Evolutionary conservation across 2,888 invertebrate species (phyloP).

Genomic region (Clanis bilineata): DNA sequence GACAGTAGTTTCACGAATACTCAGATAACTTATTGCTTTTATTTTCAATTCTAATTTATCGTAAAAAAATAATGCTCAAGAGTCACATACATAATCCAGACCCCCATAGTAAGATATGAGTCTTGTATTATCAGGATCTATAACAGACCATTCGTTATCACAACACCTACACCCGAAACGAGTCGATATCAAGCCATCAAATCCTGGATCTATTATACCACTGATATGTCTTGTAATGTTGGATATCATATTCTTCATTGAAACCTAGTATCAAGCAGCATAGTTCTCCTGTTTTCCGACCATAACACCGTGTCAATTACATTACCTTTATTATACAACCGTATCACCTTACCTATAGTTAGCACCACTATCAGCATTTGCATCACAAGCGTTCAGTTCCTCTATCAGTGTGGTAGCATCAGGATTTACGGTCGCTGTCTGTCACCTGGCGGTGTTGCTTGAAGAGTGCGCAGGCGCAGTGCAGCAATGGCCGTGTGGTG

Average conservation of each 20-base stretch:
- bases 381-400: conserved; percentile 7
- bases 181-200: too few relatives aligned
- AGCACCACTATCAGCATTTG: background rate
- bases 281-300: background rate
- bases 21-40: too few relatives aligned
- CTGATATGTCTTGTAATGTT: too few relatives aligned
- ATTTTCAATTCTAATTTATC: too few relatives aligned
- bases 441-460: conserved; percentile 42
- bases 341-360: background rate
- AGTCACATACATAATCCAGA: too few relatives aligned
- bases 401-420: conserved; percentile 12
- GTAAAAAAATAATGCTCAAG: too few relatives aligned
- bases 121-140: too few relatives aligned
- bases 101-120: too few relatives aligned
- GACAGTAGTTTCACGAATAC: background rate
- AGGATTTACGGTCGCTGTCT: conserved; percentile 20
- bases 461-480: conserved; percentile 55
- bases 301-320: conserved; percentile 1
- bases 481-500: conserved; percentile 80
- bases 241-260: background rate
- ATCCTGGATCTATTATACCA: too few relatives aligned
- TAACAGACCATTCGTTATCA: too few relatives aligned
- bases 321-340: background rate
- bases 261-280: background rate
- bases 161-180: too few relatives aligned